Evolutionary conservation across 2,113 vertebrate genomes (phyloP), one percentile per base, ranked within the genome.

Genomic region (Pedetes capensis): DNA sequence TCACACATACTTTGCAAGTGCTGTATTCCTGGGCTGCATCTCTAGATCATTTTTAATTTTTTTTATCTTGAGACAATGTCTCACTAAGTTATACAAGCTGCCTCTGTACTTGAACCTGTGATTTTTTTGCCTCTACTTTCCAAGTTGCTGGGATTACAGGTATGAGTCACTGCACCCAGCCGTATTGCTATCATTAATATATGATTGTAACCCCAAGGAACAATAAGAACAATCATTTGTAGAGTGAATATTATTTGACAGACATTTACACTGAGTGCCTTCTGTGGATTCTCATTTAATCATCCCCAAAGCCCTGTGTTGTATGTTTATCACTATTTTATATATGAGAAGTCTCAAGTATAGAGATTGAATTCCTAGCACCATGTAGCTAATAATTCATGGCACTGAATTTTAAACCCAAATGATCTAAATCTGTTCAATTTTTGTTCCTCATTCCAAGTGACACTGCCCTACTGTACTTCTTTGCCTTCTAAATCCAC

Each of bases 161-260:
- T n/a, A n/a, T n/a, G n/a, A n/a, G n/a, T n/a, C n/a, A n/a, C n/a
- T n/a, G n/a, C n/a, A n/a, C n/a, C n/a, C n/a, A n/a, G n/a, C n/a
- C n/a, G n/a, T 61, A 29, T 55, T 14, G 27, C 17, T 69, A 64
- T 81, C 37, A 55, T 69, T 81, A 89, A 64, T 64, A 63, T 61
- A 69, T 83, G 72, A 78, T 87, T 68, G 72, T 23, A 80, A 96
- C 61, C 39, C 53, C 44, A 72, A 74, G 64, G 66, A 93, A 88
- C n/a, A 78, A 34, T 64, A 71, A 64, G 32, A 81, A 29, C 68
- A 94, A 59, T 64, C 11, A 64, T 42, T 92, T 94, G 69, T 39
- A 88, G n/a, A 79, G 51, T 79, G 20, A 84, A n/a, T 51, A 66
- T 68, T 51, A 71, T 68, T 49, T 44, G 87, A 49, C 64, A 61